Base-by-base conservation (phyloP, 2,113 vertebrate species). In the Rallus limicola region DNA sequence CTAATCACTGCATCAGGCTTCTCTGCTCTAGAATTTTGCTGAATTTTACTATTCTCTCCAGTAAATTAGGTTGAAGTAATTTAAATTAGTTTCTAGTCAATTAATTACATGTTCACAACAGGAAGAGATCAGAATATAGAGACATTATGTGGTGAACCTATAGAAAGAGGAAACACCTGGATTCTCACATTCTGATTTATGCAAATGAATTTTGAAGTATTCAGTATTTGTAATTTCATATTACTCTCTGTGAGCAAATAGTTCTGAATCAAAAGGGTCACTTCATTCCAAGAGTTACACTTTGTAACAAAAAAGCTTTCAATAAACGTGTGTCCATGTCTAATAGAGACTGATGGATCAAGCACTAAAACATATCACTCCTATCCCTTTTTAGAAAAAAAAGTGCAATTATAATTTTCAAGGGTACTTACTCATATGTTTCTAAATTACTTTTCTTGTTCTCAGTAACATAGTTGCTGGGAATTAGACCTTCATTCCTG, bases 401-500 rank as follows among this genome's bases (percentile, higher is more conserved):
- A 92, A 88, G 16, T 10, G 20, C 3, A 62, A 28, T 40, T 40
- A 29, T 31, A 2, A 31, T 59, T 88, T 94, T 75, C 20, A 59
- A 68, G 42, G 42, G 24, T 68, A 99, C 99, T 99, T 97, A 99
- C 99, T 98, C 85, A 40, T 99, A 98, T 12, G 93, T 98, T 90
- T 99, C 98, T 62, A 99, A 98, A 40, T 97, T 97, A 93, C 96
- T 97, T 79, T 62, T 53, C 86, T 93, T 97, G 86, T 97, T 99
- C 88, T 99, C 98, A 3, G 98, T 98, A 80, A 99, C 98, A 6
- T 98, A 99, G 95, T 98, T 99, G 95, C 98, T 99, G 82, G 99
- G 99, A 95, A 99, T 98, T 96, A 99, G 98, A 26, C 99, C 99
- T 98, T 98, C 98, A 60, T 99, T 99, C 88, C 99, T 99, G 96